These are phyloP conservation scores for Poeciliopsis occidentalis DNA, from an alignment of 2,113 vertebrate species.

Conservation along the genomic window DNA sequence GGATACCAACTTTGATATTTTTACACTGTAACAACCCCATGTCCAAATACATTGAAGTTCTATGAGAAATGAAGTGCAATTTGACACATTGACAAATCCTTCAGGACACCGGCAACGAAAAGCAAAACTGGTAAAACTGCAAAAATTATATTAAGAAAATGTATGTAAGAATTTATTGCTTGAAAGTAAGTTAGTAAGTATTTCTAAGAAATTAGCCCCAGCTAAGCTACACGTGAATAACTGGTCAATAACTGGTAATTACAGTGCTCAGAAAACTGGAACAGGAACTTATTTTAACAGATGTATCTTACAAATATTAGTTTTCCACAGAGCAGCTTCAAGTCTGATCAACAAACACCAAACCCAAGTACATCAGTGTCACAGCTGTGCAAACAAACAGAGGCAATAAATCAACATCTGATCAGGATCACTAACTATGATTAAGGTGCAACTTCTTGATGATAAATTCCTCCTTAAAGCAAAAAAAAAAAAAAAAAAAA, in stretches of 20 bases:
- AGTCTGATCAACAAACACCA: constrained; percentile 21
- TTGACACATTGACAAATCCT: background rate
- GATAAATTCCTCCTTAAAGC: background rate
- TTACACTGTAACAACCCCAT: too few species aligned
- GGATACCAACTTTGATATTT: too few species aligned
- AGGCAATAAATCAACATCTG: background rate
- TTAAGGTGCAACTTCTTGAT: background rate
- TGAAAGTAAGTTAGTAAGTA: too few species aligned
- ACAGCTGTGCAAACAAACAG: constrained; percentile 61
- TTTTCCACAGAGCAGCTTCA: background rate
- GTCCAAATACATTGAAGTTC: background rate
- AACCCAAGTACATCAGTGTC: constrained; percentile 20
- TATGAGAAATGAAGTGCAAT: background rate
- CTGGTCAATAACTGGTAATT: too few species aligned
- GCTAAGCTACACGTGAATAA: too few species aligned
- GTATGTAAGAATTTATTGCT: too few species aligned
- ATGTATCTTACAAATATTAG: constrained; percentile 1
- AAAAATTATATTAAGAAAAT: too few species aligned
- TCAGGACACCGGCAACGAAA: background rate
- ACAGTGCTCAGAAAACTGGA: too few species aligned
- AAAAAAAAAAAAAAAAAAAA: background rate
- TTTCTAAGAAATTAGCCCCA: too few species aligned
- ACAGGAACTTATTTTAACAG: background rate
- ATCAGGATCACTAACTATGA: background rate
- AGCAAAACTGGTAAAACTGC: background rate